These are phyloP conservation scores for Acropora tenuis DNA, from an alignment of 64 coral and sea anemone genomes.

Conservation along the genomic window DNA sequence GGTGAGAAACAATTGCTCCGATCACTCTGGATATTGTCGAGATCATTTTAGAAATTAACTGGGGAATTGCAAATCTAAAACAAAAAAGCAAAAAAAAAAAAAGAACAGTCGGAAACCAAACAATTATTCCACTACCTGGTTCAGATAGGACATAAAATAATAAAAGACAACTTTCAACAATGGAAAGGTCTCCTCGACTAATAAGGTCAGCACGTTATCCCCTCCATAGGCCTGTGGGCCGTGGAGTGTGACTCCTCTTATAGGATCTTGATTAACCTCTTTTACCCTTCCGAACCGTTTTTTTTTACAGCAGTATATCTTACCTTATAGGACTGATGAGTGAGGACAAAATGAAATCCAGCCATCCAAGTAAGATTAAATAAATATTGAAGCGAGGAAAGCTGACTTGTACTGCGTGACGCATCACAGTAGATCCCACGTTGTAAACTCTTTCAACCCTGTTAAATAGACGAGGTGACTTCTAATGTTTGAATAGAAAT, in stretches of 20 bases:
- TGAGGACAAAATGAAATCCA: neutral
- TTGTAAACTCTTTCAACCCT: conserved; percentile 6
- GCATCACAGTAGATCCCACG: neutral
- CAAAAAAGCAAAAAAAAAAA: neutral
- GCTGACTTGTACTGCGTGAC: neutral
- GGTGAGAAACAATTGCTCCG: neutral
- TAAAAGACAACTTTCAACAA: too few species aligned
- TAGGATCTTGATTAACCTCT: too few species aligned
- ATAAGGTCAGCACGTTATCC: too few species aligned
- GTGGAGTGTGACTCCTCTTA: too few species aligned
- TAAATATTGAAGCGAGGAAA: neutral
- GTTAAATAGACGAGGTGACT: neutral
- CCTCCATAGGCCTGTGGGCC: too few species aligned
- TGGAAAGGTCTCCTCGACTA: too few species aligned
- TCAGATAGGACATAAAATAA: too few species aligned
- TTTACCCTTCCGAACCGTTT: too few species aligned
- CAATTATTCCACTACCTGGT: neutral
- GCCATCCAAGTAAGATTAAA: neutral
- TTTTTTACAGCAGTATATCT: neutral
- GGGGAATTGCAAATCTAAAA: conserved; percentile 28
- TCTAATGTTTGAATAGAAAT: neutral
- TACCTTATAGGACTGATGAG: conserved; percentile 12
- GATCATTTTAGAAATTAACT: neutral
- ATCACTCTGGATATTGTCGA: neutral
- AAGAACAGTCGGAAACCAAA: neutral